phyloP scores from a whole-genome alignment of 1,140 invertebrate species.

The Orius laevigatus region DNA sequence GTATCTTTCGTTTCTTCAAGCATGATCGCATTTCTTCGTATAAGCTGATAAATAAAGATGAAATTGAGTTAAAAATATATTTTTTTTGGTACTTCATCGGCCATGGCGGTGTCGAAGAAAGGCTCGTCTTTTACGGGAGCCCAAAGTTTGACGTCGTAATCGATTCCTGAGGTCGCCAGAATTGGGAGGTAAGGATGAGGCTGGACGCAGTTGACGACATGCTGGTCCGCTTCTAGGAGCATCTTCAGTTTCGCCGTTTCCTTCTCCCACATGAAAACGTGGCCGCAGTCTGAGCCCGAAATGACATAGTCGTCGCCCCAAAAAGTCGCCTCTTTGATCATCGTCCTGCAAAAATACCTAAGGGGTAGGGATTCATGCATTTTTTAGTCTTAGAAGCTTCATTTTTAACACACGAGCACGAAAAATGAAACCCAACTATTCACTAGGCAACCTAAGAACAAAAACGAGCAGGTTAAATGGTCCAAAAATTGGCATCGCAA shows the following conservation, averaged over 20 bases:
- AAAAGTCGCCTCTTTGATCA: constrained; percentile 82
- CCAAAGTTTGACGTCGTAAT: constrained; percentile 82
- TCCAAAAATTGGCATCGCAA: too few relatives aligned
- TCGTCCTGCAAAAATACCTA: constrained; percentile 40
- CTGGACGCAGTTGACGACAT: constrained; percentile 75
- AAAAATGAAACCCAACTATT: too few relatives aligned
- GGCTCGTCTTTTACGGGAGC: constrained; percentile 42
- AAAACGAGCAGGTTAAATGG: too few relatives aligned
- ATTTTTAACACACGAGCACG: too few relatives aligned
- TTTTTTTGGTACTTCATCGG: constrained; percentile 62
- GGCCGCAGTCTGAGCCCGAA: constrained; percentile 75
- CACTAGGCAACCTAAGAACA: too few relatives aligned
- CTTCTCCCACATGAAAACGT: constrained; percentile 54
- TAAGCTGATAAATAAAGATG: constrained; percentile 37
- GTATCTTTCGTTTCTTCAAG: constrained; percentile 77
- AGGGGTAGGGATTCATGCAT: too few relatives aligned
- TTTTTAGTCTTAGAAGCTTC: too few relatives aligned
- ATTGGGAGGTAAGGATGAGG: constrained; percentile 70
- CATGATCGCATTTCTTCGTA: constrained; percentile 68
- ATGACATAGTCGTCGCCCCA: constrained; percentile 72
- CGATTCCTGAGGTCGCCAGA: constrained; percentile 74
- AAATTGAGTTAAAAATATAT: too few relatives aligned
- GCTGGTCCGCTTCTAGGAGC: constrained; percentile 65
- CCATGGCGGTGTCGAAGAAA: constrained; percentile 46
- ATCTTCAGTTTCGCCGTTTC: constrained; percentile 50